Evolutionary conservation across 1,140 invertebrate species (phyloP), one percentile per base, ranked within the genome.

Genomic region (Drosophila murphyi): DNA sequence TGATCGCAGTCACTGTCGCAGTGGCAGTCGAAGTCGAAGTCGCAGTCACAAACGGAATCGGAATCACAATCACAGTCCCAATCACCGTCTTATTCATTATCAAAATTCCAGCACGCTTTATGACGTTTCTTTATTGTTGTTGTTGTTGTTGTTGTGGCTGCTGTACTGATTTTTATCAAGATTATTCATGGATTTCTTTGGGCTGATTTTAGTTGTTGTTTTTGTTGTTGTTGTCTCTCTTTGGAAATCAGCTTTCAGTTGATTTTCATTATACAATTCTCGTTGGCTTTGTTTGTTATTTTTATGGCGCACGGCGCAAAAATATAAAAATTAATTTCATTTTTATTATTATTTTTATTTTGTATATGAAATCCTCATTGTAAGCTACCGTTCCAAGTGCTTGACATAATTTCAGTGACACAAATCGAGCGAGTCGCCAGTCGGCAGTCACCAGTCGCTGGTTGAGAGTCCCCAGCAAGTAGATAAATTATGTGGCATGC

Each of bases 91-190:
- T 83, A 80, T 85, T 74, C 62, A 79, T 75, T 79, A 69, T 69
- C 70, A 59, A 88, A 87, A 88, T 88, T 88, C 83, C 83, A 89
- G 74, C 83, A 88, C 83, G 83, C 83, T 89, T 88, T 83, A 89
- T 88, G 83, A 88, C 83, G 83, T 87, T 63, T 41, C 69, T 34
- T 43, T 50, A 32, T 54, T 20, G 37, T 37, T 39, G 43, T 56
- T 68, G 47, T 48, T 73, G 29, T 48, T 20, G 56, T 28, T 47
- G 56, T 28, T 48, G 50, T 5, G 32, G 61, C 61, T 74, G 65
- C 47, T 75, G 67, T 75, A 70, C 59, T 75, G 65, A 75, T 75
- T 75, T 75, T 51, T 75, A 50, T 75, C 6, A 55, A 75, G 72
- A 75, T 75, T 75, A 75, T 70, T 75, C 72, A 75, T 75, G 65